Evolutionary conservation across 2,113 vertebrate genomes (phyloP), one percentile per base, ranked within the genome.

Genomic region (Calidris pygmaea): DNA sequence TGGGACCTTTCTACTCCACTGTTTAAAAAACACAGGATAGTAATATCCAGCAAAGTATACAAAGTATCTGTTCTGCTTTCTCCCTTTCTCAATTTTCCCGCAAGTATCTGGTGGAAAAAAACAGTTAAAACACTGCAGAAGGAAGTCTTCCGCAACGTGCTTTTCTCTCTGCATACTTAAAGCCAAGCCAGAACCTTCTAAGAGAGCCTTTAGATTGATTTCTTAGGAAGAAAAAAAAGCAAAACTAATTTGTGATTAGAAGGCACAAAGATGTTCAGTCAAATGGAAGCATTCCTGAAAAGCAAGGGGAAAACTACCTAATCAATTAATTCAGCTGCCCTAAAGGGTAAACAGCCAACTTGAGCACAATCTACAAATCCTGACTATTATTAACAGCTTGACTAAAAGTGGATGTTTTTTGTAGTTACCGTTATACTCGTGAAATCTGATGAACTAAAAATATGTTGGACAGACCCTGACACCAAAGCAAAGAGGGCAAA

Each of bases 221-320:
- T 90, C 50, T 85, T 70, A 14, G 62, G 67, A 58, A 88, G 52
- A 16, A 73, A 65, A 55, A 16, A 60, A 37, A 4, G 29, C 77
- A 79, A 52, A 95, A 84, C 60, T 84, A 48, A 94, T 92, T 84
- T 93, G 76, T 89, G 85, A 97, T 93, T 89, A 94, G 73, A 96
- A 95, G 67, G 62, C 83, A 60, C 59, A 86, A 87, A 96, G 82
- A 85, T 55, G 75, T 77, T 94, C 89, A 59, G 60, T 96, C 71
- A 78, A 60, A 76, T 34, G 75, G 93, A 95, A 96, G 72, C 41
- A 14, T 88, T 95, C 93, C 95, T 94, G 90, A 93, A 96, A 94
- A 95, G 90, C 47, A 0, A 78, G 32, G 39, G 84, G 56, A 12
- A 86, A 86, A 89, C 43, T 15, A 66, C 18, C n/a, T 8, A 0